Evolutionary conservation across 2,113 vertebrate genomes (phyloP).

Genomic region (Murina feae): DNA sequence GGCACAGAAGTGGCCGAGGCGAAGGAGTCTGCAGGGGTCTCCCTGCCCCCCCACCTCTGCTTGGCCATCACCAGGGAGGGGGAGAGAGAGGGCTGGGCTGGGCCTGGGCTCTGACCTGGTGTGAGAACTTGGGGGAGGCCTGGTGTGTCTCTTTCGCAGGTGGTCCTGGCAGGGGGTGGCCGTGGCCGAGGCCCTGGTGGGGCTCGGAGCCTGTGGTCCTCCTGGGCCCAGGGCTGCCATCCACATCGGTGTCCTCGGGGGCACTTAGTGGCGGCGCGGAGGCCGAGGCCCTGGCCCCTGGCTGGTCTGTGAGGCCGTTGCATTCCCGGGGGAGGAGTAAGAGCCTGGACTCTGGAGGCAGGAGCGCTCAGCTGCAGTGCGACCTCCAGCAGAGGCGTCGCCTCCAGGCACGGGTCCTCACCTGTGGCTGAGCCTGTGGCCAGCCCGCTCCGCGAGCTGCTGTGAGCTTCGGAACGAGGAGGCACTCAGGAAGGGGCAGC

Average conservation of each 20-base stretch:
- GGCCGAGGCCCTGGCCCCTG: background rate
- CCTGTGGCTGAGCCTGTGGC: background rate
- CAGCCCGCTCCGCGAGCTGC: background rate
- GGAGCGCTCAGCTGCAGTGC: background rate
- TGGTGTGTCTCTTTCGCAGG: background rate
- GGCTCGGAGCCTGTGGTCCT: background rate
- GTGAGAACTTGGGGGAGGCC: background rate
- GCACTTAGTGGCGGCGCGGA: background rate
- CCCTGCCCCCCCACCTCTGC: background rate
- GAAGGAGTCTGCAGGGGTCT: background rate
- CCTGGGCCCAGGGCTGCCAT: background rate
- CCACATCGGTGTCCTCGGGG: background rate
- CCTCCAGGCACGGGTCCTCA: background rate
- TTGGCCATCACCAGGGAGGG: background rate
- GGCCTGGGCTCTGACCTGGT: background rate
- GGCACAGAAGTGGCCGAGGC: background rate
- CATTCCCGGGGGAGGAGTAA: background rate
- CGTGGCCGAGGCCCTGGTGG: background rate
- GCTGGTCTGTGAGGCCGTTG: background rate
- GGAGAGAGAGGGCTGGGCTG: background rate
- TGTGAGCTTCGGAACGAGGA: background rate
- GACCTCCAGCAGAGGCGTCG: background rate
- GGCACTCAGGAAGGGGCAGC: background rate
- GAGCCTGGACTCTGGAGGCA: background rate
- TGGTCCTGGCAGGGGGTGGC: background rate